These are phyloP conservation scores for Chionis minor DNA, from an alignment of 2,113 vertebrate species.

Conservation along the genomic window DNA sequence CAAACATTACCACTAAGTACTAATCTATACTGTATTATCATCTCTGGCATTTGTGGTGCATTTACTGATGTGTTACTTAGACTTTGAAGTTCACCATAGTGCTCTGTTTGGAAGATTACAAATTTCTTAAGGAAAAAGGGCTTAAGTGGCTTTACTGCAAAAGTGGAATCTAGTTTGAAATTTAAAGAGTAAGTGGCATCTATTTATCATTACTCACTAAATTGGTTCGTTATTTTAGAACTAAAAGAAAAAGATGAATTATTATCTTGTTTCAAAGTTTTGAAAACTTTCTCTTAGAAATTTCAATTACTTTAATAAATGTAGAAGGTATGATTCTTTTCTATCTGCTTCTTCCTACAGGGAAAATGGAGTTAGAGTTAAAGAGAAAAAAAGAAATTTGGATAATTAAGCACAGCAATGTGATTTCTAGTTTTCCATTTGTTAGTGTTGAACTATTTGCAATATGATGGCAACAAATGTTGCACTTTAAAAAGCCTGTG, in stretches of 20 bases:
- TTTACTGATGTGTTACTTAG: not conserved
- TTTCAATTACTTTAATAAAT: not conserved
- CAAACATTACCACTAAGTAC: not conserved
- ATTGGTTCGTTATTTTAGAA: not conserved
- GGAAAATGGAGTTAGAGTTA: constrained; percentile 17
- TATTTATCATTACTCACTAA: not conserved
- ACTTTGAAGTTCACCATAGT: not conserved
- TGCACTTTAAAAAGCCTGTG: constrained; percentile 48
- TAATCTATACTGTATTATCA: not conserved
- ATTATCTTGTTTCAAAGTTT: not conserved
- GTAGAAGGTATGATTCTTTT: not conserved
- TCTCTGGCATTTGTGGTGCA: not conserved
- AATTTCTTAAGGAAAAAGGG: not conserved
- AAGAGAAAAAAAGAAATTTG: not conserved
- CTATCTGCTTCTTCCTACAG: not conserved
- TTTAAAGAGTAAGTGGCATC: not conserved
- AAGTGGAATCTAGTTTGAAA: not conserved
- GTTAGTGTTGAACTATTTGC: not conserved
- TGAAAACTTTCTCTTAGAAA: not conserved
- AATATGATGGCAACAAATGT: constrained; percentile 29
- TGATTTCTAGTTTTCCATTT: constrained; percentile 2
- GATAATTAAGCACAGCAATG: not conserved
- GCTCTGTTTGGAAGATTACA: not conserved
- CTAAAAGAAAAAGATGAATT: not conserved
- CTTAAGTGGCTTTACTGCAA: not conserved